Conservation (phyloP, 2,113 vertebrate genomes). For the Larimichthys crocea region DNA sequence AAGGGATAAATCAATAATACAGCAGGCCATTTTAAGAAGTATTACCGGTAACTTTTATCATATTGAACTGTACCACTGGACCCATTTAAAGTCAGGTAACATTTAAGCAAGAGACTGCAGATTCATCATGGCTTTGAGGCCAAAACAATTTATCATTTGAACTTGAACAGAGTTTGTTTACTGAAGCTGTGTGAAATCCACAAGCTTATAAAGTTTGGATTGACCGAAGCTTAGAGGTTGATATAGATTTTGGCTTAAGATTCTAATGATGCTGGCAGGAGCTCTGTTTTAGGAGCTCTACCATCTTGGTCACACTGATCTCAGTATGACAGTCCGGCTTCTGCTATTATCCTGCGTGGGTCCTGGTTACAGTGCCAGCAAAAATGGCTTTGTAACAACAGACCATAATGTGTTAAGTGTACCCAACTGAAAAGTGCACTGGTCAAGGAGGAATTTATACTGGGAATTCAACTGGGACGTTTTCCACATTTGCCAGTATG, state of each 20-base stretch:
- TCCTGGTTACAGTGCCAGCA: neutral
- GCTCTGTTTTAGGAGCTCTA: neutral
- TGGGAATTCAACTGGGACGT: neutral
- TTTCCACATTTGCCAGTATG: neutral
- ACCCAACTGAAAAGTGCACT: slow-evolving; percentile 4
- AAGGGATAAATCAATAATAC: neutral
- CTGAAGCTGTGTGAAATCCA: neutral
- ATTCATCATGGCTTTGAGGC: neutral
- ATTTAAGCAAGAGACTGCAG: neutral
- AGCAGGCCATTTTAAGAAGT: neutral
- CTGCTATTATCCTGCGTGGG: neutral
- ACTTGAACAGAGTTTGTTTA: neutral
- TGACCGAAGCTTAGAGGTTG: neutral
- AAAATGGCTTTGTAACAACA: slow-evolving; percentile 7
- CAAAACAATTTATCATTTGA: neutral
- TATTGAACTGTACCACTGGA: neutral
- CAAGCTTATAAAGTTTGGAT: neutral
- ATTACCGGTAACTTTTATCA: neutral
- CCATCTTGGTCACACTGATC: neutral
- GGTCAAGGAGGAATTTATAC: slow-evolving; percentile 18
- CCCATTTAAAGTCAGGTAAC: neutral
- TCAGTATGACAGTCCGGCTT: neutral
- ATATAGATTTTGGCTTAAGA: neutral
- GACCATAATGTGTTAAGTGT: neutral
- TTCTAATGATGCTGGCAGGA: neutral